Evolutionary conservation across 2,113 vertebrate species (phyloP).

Genomic region (Herpailurus yagouaroundi): DNA sequence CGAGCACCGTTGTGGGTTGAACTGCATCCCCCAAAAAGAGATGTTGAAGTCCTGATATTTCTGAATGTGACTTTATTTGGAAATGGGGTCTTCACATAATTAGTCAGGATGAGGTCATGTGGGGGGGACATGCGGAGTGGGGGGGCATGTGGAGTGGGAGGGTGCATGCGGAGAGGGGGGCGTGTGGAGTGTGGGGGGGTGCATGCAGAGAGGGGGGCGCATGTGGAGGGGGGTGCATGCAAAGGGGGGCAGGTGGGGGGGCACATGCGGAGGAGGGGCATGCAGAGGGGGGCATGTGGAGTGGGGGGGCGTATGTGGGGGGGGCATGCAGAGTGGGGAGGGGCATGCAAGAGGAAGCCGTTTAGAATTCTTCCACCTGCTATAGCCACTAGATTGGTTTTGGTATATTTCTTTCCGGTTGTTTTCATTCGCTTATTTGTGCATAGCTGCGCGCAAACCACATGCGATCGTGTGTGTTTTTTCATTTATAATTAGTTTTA

Average conservation of each 20-base stretch:
- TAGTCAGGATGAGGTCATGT: background rate
- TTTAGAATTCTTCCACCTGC: background rate
- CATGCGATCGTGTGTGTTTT: background rate
- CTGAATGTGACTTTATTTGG: background rate
- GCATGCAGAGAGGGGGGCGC: too few species aligned
- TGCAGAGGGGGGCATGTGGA: too few species aligned
- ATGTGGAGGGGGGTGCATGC: background rate
- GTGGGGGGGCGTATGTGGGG: too few species aligned
- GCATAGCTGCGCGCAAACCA: background rate
- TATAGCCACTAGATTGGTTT: accelerated
- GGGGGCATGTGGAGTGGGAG: background rate
- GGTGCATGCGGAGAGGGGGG: too few species aligned
- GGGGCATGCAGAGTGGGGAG: too few species aligned
- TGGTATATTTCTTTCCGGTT: background rate
- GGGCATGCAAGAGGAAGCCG: too few species aligned
- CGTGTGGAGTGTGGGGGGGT: background rate
- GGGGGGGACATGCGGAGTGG: too few species aligned
- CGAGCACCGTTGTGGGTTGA: background rate
- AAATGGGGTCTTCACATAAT: background rate
- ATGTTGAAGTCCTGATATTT: background rate
- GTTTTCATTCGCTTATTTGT: background rate
- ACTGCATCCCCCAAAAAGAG: background rate
- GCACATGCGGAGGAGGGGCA: too few species aligned
- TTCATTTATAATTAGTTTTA: background rate
- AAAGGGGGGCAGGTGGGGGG: background rate